These are phyloP conservation scores for Drosophila nigricruria DNA, from an alignment of 2,888 invertebrate species.

Conservation along the genomic window DNA sequence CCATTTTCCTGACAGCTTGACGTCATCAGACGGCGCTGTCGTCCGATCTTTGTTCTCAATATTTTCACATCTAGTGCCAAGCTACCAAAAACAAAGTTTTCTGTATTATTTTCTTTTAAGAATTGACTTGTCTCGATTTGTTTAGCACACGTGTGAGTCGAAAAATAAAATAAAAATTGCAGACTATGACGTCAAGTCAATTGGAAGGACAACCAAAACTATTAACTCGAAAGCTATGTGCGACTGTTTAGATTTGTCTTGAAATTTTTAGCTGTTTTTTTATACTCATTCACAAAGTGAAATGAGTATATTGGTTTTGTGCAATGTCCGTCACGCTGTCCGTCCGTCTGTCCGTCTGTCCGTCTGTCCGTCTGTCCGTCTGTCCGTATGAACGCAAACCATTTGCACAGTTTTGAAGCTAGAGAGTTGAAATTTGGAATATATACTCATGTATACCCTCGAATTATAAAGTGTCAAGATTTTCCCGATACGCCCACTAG, in stretches of 20 bases:
- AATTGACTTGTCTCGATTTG: conserved; percentile 15
- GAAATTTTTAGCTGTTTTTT: not conserved
- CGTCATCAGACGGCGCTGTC: conserved; percentile 51
- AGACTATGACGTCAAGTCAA: conserved; percentile 37
- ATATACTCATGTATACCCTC: too few species aligned
- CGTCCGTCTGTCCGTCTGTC: too few species aligned
- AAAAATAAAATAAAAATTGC: conserved; percentile 18
- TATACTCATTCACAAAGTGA: too few species aligned
- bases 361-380: too few species aligned
- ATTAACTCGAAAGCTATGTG: not conserved
- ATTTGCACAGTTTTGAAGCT: too few species aligned
- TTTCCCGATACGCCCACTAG: too few species aligned
- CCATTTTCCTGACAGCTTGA: conserved; percentile 42
- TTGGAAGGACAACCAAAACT: conserved; percentile 25
- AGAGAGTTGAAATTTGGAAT: too few species aligned
- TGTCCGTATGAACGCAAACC: too few species aligned
- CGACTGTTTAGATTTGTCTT: not conserved
- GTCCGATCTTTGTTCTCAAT: conserved; percentile 30
- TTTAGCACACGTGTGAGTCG: conserved; percentile 44
- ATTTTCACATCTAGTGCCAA: conserved; percentile 12
- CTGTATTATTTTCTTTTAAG: conserved; percentile 4
- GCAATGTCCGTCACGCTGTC: too few species aligned
- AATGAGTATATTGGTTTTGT: too few species aligned
- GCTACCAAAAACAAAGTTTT: conserved; percentile 7
- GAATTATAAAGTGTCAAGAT: too few species aligned